Evolutionary conservation across 2,888 invertebrate species (phyloP), one percentile per base, ranked within the genome.

Genomic region (Gonocerus acuteangulatus): DNA sequence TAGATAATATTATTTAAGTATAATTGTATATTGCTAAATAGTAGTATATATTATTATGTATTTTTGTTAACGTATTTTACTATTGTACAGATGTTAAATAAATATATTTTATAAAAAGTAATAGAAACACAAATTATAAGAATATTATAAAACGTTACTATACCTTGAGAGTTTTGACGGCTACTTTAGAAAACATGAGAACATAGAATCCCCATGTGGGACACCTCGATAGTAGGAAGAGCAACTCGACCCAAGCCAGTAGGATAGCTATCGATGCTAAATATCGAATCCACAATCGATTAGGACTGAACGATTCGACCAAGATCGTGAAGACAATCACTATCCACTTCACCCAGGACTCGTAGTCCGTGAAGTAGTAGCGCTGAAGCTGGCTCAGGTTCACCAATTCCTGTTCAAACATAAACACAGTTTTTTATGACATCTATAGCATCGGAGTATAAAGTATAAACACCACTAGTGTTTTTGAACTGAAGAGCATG

Each of bases 201-300:
- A 80, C 80, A 71, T 80, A 81, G 69, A 79, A 80, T 1, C 81
- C 81, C 75, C 79, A 79, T 52, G 76, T 77, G 0, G 81, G 81
- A 62, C 80, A 79, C 60, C 80, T 73, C 0, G 81, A 80, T 1
- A 81, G 70, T 1, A 81, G 70, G 60, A 81, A 79, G 77, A 81
- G 79, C 68, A 81, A 73, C 66, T 81, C 79, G 13, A 79, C 68
- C 81, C 81, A 82, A 0, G 79, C 74, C 1, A 81, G 69, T 4
- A 82, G 74, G 21, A 80, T 67, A 0, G 80, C 78, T 6, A 78
- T 64, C 0, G 81, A 79, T 0, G 80, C 78, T 1, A 80, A 73
- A 64, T 64, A 61, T 16, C 61, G 47, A 9, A 48, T 56, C 66
- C 66, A 66, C 9, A 19, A 56, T 19, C 15, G 9, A 22, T 4